Conservation (phyloP, 2,113 vertebrate genomes). For the Vicugna pacos region DNA sequence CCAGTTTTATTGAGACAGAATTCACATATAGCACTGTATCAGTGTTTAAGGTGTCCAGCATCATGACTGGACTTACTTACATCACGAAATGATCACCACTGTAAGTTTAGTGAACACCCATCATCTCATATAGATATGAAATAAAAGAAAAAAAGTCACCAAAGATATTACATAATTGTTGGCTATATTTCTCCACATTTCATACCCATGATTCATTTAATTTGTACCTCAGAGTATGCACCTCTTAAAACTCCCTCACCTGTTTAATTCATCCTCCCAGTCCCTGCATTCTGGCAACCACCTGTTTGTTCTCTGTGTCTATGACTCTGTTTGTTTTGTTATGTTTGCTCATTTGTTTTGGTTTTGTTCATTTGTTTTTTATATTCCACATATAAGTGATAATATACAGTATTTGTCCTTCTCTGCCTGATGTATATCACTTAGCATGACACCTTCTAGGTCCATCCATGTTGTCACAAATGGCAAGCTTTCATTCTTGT, state of each 20-base stretch:
- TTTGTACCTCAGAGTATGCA: neutral
- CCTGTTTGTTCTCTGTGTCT: no score
- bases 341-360: neutral
- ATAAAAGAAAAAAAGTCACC: neutral
- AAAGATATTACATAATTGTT: neutral
- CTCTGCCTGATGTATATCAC: neutral
- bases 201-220: neutral
- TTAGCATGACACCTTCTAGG: neutral
- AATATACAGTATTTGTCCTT: neutral
- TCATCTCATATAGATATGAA: neutral
- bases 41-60: neutral
- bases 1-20: neutral
- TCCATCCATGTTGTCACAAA: neutral
- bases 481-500: neutral
- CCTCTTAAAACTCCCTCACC: neutral
- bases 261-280: neutral
- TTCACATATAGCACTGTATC: neutral
- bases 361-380: neutral
- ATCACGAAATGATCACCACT: neutral
- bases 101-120: neutral
- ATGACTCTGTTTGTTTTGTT: neutral
- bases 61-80: neutral
- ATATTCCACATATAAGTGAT: neutral
- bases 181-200: neutral
- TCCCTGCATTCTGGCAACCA: neutral